Evolutionary conservation across 2,113 vertebrate genomes (phyloP), one percentile per base, ranked within the genome.

Genomic region (Cyprinus carpio): DNA sequence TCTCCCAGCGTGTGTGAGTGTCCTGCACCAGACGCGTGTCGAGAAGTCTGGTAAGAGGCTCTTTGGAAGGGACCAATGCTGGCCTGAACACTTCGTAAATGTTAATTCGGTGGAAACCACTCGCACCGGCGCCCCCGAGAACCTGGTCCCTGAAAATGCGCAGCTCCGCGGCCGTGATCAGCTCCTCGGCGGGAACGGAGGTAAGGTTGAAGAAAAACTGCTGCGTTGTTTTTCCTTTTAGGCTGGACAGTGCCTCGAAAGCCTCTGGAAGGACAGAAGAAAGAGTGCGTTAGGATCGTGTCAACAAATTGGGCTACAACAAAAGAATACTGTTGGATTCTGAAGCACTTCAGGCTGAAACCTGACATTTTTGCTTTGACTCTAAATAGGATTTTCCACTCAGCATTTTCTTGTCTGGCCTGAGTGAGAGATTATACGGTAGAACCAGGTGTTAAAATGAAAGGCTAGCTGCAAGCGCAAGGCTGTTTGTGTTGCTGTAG

Each of bases 141-240:
- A 98, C 95, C 93, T 97, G 96, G 86, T 98, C 93, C 89, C 98
- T 97, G 94, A 96, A 99, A 91, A 99, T 94, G 81, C 98, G 96
- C 29, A 99, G 96, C 93, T 99, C 98, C 37, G 98, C 98, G 56
- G 97, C 98, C 60, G 96, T 96, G 95, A 99, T 92, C 85, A 96
- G 95, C 91, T 99, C 98, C 90, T 96, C 96, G 0, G 90, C 91
- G 13, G 98, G 98, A 88, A 99, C 92, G 74, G 97, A 97, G 86
- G 96, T 96, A 91, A 99, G 95, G 93, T 99, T 98, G 93, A 99
- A 99, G 95, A 96, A 97, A 94, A 99, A 98, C 91, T 97, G 95
- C 40, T 97, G 97, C 72, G 95, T 92, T 25, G 97, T 97, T 94
- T 94, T 98, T 88, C 96, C 96, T 91, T 94, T 96, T 13, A 92